Evolutionary conservation across 1,140 invertebrate species (phyloP), one percentile per base, ranked within the genome.

Genomic region (Eumeta japonica): DNA sequence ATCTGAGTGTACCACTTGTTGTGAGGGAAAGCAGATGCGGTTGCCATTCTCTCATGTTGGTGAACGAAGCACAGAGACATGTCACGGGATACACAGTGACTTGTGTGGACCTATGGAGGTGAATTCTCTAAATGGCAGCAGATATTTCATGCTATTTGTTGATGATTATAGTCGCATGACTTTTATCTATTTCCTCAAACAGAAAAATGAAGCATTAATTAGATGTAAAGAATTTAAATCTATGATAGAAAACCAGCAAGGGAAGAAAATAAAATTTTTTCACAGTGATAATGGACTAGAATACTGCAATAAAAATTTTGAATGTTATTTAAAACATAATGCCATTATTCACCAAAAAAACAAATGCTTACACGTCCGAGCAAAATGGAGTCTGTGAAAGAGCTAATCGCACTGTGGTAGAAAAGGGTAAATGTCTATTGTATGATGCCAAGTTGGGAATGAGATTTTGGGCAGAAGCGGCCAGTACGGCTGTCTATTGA

Each of bases 331-430:
- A 15, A 19, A 16, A 27, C 1, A 12, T 14, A 10, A 2, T 33
- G 35, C 28, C 2, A 37, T 37, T n/a, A 13, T 32, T n/a, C 41
- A 43, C 31, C 43, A 45, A 18, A n/a, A 28, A 28, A 15, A 35
- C 39, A 12, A 48, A 54, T 13, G 36, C 56, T 0, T 76, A 76
- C 41, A 65, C 56, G n/a, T 62, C 70, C 3, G 37, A 80, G 40
- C 59, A 71, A 45, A 80, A 79, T 50, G 68, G 70, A 19, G 16
- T n/a, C n/a, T n/a, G n/a, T n/a, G n/a, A n/a, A n/a, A n/a, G n/a
- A n/a, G n/a, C n/a, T n/a, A n/a, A n/a, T n/a, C n/a, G n/a, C n/a
- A n/a, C n/a, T n/a, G n/a, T n/a, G n/a, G n/a, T n/a, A n/a, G n/a
- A n/a, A n/a, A n/a, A n/a, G n/a, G n/a, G n/a, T n/a, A n/a, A n/a